Percentiles rank a stretch among this genome's conserved stretches.
Conservation (phyloP, 2,888 invertebrate species). For the Ormia ochracea region DNA sequence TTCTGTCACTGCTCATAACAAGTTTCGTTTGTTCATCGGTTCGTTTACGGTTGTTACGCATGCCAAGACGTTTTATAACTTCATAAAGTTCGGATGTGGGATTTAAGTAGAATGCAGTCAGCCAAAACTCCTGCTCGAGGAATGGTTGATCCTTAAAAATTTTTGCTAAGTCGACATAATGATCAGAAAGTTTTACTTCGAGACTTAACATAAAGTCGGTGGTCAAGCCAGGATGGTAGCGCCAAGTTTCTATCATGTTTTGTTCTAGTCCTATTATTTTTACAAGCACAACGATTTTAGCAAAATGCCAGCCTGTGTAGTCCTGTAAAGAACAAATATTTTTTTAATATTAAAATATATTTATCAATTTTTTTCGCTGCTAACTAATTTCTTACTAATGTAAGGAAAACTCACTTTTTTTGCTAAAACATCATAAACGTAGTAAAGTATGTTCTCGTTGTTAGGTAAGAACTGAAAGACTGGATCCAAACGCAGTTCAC, state of each 20-base stretch:
- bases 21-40: constrained; percentile 49
- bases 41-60: constrained; percentile 68
- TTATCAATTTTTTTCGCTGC: too few species aligned
- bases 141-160: constrained; percentile 70
- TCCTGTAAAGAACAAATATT: constrained; percentile 63
- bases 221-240: constrained; percentile 72
- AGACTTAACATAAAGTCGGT: constrained; percentile 71
- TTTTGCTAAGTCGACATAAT: constrained; percentile 71
- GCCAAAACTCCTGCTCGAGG: constrained; percentile 74
- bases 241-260: constrained; percentile 73
- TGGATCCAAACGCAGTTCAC: constrained; percentile 68
- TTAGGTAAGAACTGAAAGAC: constrained; percentile 72
- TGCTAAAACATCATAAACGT: constrained; percentile 69
- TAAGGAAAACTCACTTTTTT: too few species aligned
- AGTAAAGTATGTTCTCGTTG: constrained; percentile 68
- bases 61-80: constrained; percentile 70
- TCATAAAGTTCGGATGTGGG: constrained; percentile 68
- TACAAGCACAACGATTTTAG: constrained; percentile 71
- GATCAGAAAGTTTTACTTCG: constrained; percentile 69
- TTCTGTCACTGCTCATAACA: constrained; percentile 32
- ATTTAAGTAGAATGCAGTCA: constrained; percentile 73
- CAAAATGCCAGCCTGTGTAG: constrained; percentile 73
- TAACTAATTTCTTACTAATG: too few species aligned
- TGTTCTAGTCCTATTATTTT: constrained; percentile 72
- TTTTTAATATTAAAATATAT: too few species aligned